Percentiles rank a stretch among this genome's conserved stretches.
Conservation (phyloP, 2,113 vertebrate species). For the Suncus etruscus region DNA sequence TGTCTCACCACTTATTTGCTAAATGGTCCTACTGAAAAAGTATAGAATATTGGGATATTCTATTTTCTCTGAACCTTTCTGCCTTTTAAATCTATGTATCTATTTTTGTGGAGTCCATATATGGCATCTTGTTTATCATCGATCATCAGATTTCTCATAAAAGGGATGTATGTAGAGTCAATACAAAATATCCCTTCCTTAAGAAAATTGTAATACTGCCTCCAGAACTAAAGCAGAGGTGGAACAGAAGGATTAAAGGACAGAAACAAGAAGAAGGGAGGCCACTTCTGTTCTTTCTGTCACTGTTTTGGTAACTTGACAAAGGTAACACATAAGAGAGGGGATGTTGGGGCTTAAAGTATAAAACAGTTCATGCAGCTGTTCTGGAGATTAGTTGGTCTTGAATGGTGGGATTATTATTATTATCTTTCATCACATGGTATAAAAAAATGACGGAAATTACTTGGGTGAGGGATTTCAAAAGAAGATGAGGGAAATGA, state of each 20-base stretch:
- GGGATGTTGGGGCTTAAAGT: background rate
- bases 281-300: background rate
- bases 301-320: conserved; percentile 6
- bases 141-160: background rate
- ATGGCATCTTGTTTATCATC: background rate
- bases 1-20: conserved; percentile 15
- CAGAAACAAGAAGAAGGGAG: background rate
- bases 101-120: background rate
- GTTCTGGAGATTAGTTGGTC: conserved; percentile 51
- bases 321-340: background rate
- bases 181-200: background rate
- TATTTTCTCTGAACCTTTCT: background rate
- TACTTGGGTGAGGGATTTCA: conserved; percentile 15
- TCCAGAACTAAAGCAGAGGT: background rate
- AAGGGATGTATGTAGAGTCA: background rate
- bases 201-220: background rate
- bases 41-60: background rate
- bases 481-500: background rate
- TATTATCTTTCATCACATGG: conserved; percentile 60
- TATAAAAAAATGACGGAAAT: conserved; percentile 50
- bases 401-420: conserved; percentile 63
- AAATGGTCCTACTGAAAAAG: background rate
- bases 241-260: no score
- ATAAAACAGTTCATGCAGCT: conserved; percentile 47
- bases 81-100: background rate